Evolutionary conservation across 2,888 invertebrate genomes (phyloP).

Genomic region (Machimus rusticus): DNA sequence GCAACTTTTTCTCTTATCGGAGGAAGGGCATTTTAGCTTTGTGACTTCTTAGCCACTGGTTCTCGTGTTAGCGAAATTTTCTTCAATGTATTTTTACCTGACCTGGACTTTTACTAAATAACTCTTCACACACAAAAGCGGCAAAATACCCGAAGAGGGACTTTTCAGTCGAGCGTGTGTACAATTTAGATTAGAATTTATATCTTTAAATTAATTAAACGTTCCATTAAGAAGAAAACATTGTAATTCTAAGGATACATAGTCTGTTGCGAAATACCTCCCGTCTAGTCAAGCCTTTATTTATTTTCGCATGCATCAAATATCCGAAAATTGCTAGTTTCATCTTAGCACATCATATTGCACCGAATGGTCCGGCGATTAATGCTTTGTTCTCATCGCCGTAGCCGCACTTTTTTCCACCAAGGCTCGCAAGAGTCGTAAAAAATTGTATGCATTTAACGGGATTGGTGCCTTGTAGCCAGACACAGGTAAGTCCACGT

Average conservation of each 20-base stretch:
- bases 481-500: background rate
- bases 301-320: background rate
- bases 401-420: background rate
- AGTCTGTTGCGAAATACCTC: too few species aligned
- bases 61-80: background rate
- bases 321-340: background rate
- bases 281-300: too few species aligned
- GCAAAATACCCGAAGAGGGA: background rate
- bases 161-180: background rate
- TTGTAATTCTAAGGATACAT: too few species aligned
- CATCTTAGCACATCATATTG: background rate
- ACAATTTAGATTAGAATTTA: background rate
- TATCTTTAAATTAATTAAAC: background rate
- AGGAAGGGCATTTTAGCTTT: background rate
- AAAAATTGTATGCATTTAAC: background rate
- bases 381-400: background rate
- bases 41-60: background rate
- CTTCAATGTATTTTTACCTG: background rate
- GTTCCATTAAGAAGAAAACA: too few species aligned
- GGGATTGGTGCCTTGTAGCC: background rate
- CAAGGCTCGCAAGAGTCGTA: background rate
- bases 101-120: background rate
- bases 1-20: background rate
- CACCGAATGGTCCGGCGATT: background rate
- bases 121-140: background rate